A percentile compares a stretch with the other conserved stretches of the same genome.
These are phyloP conservation scores for Dendroctonus ponderosae DNA, from an alignment of 1,140 invertebrate genomes.

Conservation along the genomic window DNA sequence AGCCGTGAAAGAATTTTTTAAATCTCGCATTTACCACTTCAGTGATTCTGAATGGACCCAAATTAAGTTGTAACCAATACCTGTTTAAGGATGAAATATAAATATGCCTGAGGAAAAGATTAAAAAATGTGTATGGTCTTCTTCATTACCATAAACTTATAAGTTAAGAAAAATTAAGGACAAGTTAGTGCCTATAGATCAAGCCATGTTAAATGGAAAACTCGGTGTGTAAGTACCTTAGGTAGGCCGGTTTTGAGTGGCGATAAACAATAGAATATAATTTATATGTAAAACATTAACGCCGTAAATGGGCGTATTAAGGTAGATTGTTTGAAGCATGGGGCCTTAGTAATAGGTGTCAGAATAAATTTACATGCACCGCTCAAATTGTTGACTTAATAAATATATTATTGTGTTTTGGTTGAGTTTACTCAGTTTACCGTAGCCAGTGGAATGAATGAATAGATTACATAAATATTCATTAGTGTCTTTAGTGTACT, in stretches of 20 bases:
- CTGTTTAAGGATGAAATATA: constrained; percentile 29
- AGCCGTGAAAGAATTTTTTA: not conserved
- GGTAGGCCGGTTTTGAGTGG: constrained; percentile 19
- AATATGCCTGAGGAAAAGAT: too few species aligned
- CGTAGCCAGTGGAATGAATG: not conserved
- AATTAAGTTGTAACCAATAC: constrained; percentile 36
- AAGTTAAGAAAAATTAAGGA: constrained; percentile 19
- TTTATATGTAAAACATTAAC: constrained; percentile 24
- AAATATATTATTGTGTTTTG: constrained; percentile 21
- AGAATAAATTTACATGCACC: constrained; percentile 24
- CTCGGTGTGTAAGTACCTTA: constrained; percentile 16
- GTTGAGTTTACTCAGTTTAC: constrained; percentile 10
- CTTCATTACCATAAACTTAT: constrained; percentile 21
- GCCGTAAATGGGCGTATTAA: constrained; percentile 27
- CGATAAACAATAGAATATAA: constrained; percentile 26
- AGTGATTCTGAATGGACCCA: constrained; percentile 18
- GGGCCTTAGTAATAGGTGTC: constrained; percentile 24
- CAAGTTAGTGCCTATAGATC: constrained; percentile 23
- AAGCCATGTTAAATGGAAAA: constrained; percentile 25
- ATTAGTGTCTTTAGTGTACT: not conserved
- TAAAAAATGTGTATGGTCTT: constrained; percentile 1
- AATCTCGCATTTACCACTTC: constrained; percentile 18
- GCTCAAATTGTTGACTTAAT: constrained; percentile 28
- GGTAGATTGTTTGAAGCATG: constrained; percentile 26
- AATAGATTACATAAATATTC: constrained; percentile 11